Evolutionary conservation across 2,888 invertebrate genomes (phyloP).

Genomic region (Timandra comae): DNA sequence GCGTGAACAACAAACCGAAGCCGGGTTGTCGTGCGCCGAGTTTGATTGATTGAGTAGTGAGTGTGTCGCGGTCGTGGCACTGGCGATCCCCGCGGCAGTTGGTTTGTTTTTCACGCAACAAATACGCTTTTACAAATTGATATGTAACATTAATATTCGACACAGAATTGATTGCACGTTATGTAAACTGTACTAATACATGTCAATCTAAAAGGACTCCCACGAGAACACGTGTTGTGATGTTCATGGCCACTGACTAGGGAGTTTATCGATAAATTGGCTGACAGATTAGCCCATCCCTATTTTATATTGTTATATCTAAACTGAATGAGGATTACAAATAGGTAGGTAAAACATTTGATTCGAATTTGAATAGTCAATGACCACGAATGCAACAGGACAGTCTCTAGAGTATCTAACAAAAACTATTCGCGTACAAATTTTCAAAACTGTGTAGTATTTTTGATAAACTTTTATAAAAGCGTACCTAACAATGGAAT

Average conservation of each 20-base stretch:
- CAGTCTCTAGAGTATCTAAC: no score
- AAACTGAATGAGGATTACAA: no score
- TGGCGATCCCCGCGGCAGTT: slow-evolving; percentile 1
- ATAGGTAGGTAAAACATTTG: no score
- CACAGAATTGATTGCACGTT: slow-evolving; percentile 22
- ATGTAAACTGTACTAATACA: slow-evolving; percentile 17
- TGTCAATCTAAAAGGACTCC: slow-evolving; percentile 22
- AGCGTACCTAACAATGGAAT: no score
- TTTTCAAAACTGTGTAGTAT: no score
- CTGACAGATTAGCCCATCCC: no score
- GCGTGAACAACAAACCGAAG: slow-evolving; percentile 28
- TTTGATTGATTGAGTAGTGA: no score
- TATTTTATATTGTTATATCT: no score
- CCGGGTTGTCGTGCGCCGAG: slow-evolving; percentile 22
- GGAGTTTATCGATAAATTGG: slow-evolving; percentile 15
- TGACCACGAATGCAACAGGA: no score
- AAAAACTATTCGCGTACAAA: no score
- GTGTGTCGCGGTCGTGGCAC: neutral
- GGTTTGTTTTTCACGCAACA: slow-evolving; percentile 23
- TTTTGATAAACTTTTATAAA: no score
- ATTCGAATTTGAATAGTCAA: no score
- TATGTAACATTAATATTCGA: slow-evolving; percentile 25
- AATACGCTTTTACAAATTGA: slow-evolving; percentile 23
- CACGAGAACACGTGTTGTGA: slow-evolving; percentile 17
- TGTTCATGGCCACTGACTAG: slow-evolving; percentile 17